Conservation (phyloP, 2,113 vertebrate species). For the Tupaia tana region DNA sequence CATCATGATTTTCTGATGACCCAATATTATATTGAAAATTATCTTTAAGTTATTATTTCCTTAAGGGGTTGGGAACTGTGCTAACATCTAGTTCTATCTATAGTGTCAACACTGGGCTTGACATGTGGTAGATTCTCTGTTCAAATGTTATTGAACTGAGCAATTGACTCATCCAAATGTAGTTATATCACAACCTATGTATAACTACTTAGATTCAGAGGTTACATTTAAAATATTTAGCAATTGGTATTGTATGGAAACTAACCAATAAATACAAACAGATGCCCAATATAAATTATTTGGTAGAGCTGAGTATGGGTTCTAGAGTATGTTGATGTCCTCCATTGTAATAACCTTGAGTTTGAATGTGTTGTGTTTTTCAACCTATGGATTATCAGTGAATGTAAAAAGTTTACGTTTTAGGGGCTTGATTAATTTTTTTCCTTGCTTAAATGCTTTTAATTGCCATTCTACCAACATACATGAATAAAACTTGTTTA, state of each 20-base stretch:
- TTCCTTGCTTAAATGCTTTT: constrained; percentile 13
- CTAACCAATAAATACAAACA: background rate
- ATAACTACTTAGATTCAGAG: background rate
- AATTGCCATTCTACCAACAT: background rate
- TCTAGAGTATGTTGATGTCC: constrained; percentile 10
- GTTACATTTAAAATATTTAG: constrained; percentile 22
- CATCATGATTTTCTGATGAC: too few species aligned
- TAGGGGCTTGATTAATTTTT: constrained; percentile 30
- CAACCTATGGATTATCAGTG: background rate
- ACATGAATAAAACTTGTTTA: constrained; percentile 44
- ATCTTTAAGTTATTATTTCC: constrained; percentile 13
- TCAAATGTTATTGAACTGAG: background rate
- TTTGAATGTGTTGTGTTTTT: constrained; percentile 44
- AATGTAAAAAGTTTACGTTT: constrained; percentile 39
- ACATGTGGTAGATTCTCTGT: background rate
- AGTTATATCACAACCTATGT: too few species aligned
- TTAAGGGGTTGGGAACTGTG: background rate
- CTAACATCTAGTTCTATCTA: background rate
- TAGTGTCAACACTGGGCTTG: background rate
- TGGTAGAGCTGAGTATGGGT: background rate
- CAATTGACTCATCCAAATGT: background rate
- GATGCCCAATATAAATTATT: background rate
- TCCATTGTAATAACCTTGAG: background rate
- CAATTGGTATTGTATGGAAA: background rate
- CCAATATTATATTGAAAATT: background rate